These are phyloP conservation scores for Ophioderma brevispina DNA, from an alignment of 35 echinoderm and acorn worm genomes.

Conservation along the genomic window DNA sequence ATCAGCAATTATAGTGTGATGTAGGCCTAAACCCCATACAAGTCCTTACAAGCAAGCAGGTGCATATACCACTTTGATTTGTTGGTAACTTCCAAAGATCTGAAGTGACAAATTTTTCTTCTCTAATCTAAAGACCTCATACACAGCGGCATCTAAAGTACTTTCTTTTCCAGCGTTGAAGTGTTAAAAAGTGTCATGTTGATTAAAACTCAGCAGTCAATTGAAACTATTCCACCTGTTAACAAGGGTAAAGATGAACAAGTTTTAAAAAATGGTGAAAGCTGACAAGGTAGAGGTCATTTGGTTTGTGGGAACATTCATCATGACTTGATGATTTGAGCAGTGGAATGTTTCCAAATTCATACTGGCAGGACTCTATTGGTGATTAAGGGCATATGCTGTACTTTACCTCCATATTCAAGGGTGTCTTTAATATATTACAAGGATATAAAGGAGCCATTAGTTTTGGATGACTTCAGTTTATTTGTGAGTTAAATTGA, in stretches of 20 bases:
- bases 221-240: background rate
- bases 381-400: too few relatives aligned
- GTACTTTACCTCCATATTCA: too few relatives aligned
- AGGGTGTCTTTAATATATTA: too few relatives aligned
- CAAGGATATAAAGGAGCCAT: too few relatives aligned
- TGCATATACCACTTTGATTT: background rate
- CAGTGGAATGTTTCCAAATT: background rate
- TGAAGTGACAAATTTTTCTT: background rate
- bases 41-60: too few relatives aligned
- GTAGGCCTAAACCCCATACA: too few relatives aligned
- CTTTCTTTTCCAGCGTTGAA: background rate
- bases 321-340: background rate
- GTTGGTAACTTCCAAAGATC: background rate
- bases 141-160: background rate
- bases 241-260: background rate
- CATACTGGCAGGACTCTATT: too few relatives aligned
- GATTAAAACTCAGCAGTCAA: background rate
- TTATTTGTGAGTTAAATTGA: too few relatives aligned
- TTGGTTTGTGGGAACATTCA: background rate
- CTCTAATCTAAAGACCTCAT: too few relatives aligned
- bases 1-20: background rate
- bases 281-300: background rate
- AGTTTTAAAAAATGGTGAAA: background rate
- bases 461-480: too few relatives aligned
- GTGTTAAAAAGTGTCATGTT: background rate